Evolutionary conservation across 2,888 invertebrate genomes (phyloP), one percentile per base, ranked within the genome.

Genomic region (Chorisops tibialis): DNA sequence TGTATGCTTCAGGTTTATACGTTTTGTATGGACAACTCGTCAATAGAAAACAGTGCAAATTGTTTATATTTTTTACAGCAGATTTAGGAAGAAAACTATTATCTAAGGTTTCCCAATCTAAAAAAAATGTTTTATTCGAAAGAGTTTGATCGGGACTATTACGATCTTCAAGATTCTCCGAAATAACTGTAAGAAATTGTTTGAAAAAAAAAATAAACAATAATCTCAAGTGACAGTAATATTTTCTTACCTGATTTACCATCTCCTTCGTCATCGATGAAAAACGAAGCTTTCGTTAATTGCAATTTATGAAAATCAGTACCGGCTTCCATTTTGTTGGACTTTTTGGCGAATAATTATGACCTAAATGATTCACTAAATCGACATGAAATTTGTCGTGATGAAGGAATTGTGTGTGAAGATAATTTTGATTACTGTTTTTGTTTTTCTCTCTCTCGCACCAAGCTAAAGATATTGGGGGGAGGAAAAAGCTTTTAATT

Each of bases 261-360:
- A 37, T 77, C 76, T 47, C 69, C 67, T 45, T 70, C 74, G 49
- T 77, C 74, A 0, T 73, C 75, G 11, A 70, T 65, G 54, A 79
- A 92, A 54, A 92, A 83, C 0, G 88, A 90, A 0, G 90, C 90
- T 74, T 92, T 92, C 91, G 92, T 92, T 0, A 91, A 78, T 70
- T 92, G 91, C 30, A 91, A 81, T 69, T 85, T 85, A 67, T 88
- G 87, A 14, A 86, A 81, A 67, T 85, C 83, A 0, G 85, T 79
- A 38, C 85, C 82, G 56, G 83, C 80, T n/a, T 87, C 76, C 0
- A 83, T 2, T 83, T 80, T 0, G 87, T 84, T 0, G 88, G 87
- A 69, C 84, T 84, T n/a, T 78, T 72, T 1, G 78, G 70, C 16
- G 67, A 60, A 12, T n/a, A 5, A 18, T 24, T 3, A 11, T n/a